Evolutionary conservation across 1,140 invertebrate genomes (phyloP), one percentile per base, ranked within the genome.

Genomic region (Brachionus koreanus): DNA sequence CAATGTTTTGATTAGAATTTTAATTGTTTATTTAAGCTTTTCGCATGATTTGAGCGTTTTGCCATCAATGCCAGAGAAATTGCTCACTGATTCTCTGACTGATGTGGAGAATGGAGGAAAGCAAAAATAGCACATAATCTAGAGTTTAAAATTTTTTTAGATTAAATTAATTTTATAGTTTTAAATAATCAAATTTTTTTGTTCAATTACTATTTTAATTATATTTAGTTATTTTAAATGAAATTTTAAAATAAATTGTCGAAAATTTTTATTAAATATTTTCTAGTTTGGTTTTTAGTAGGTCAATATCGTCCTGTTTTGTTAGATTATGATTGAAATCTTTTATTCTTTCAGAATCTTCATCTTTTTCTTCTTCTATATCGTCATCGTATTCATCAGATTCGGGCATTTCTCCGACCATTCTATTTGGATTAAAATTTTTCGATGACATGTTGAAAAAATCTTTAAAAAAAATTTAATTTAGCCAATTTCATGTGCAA

Each of bases 11-110:
- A 39, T 37, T 19, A 13, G 16, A 35, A 29, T 39, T 46, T 16
- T 76, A 16, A 25, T 74, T 74, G 39, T 5, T 42, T 37, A 9
- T n/a, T 19, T 39, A 25, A 79, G 76, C 57, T 79, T 79, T 65
- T 61, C 76, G 16, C 76, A 79, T 43, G 76, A 79, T 23, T 37
- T 79, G 19, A 79, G 49, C 10, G 76, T 79, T 23, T 42, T 79
- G 10, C 76, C 49, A 39, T 65, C 49, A 61, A 79, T 79, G 76
- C 76, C 76, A n/a, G 76, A 79, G n/a, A 39, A 42, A 10, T 25
- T 74, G 25, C 12, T 74, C 3, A 74, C 42, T 29, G 69, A 74
- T 29, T 13, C 69, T 43, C 12, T 79, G 35, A 61, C 76, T 2
- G 61, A 65, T 23, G 46, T 61, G 23, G 35, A 61, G 49, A 79